Base-by-base conservation (phyloP, 2,888 invertebrate genomes). In the Drosophila demipolita region DNA sequence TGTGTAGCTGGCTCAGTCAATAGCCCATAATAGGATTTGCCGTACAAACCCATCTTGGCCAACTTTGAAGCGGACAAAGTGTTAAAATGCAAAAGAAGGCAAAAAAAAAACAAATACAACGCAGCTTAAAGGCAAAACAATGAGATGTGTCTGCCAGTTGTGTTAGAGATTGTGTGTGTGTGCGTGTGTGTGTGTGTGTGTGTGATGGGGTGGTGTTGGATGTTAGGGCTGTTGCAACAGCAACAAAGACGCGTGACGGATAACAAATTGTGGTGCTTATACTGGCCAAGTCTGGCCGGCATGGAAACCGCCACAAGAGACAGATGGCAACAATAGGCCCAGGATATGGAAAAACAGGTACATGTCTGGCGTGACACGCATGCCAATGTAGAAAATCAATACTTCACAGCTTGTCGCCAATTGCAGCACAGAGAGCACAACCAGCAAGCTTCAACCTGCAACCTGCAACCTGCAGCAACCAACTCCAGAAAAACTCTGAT, bases 201-300 rank as follows among this genome's bases (percentile, higher is more conserved):
- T 32, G 55, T 12, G 40, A 35, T 5, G 45, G 40, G 53, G 20
- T 36, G 29, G 58, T 20, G n/a, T 49, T 49, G 5, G 9, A 17
- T 26, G 48, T 26, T 49, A 2, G 48, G 42, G 57, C 36, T 48
- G 62, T 66, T 65, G 74, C 78, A 72, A 73, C 71, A 68, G 66
- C 52, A 68, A 76, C 68, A 71, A 68, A 49, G 59, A 70, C 60
- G 75, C 82, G 82, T 82, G 82, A 82, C 82, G 78, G 83, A 82
- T 82, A 82, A 82, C 75, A 78, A 80, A 80, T 82, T 75, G 80
- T 60, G 80, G 63, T 80, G 73, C 80, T 69, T 81, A 78, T 69
- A 57, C 64, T 26, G 45, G 35, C 38, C 63, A 59, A 52, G 63
- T 60, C 60, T 20, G 69, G 64, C 75, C 78, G 75, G 78, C 72